Evolutionary conservation across 2,888 invertebrate species (phyloP).

Genomic region (Shargacucullia verbasci): DNA sequence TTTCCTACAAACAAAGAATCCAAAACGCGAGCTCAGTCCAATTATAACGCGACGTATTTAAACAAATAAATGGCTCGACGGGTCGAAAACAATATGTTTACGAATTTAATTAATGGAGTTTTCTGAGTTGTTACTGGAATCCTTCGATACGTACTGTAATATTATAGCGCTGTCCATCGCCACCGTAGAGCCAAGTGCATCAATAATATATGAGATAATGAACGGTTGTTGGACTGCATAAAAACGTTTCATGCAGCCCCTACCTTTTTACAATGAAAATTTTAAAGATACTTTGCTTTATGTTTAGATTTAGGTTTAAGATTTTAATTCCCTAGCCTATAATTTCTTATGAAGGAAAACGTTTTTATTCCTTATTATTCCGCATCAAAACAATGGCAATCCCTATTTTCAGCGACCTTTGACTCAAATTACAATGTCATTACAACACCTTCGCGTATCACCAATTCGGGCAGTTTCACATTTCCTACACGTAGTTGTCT

Average conservation of each 20-base stretch:
- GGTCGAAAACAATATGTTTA: conserved; percentile 10
- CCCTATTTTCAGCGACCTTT: neutral
- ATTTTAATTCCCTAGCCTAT: too few species aligned
- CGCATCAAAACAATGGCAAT: neutral
- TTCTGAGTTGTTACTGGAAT: conserved; percentile 2
- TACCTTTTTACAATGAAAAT: neutral
- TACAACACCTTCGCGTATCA: conserved; percentile 14
- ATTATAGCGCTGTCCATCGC: conserved; percentile 14
- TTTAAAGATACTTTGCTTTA: neutral
- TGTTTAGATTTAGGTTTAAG: too few species aligned
- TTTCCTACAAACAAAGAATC: conserved; percentile 64
- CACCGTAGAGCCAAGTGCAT: conserved; percentile 13
- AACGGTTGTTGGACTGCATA: conserved; percentile 16
- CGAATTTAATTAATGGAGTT: conserved; percentile 20
- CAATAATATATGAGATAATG: conserved; percentile 44
- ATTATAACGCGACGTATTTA: conserved; percentile 47
- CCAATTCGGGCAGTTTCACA: conserved; percentile 8
- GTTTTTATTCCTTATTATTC: too few species aligned
- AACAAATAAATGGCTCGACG: conserved; percentile 33
- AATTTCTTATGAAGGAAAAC: neutral
- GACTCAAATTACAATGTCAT: neutral
- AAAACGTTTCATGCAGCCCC: conserved; percentile 19
- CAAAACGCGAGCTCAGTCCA: conserved; percentile 36
- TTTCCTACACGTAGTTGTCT: conserved; percentile 29
- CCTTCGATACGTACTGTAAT: conserved; percentile 15